Percentiles rank a stretch among this genome's conserved stretches.
phyloP scores from a whole-genome alignment of 2,888 invertebrate species.

The Oasisia sp. region DNA sequence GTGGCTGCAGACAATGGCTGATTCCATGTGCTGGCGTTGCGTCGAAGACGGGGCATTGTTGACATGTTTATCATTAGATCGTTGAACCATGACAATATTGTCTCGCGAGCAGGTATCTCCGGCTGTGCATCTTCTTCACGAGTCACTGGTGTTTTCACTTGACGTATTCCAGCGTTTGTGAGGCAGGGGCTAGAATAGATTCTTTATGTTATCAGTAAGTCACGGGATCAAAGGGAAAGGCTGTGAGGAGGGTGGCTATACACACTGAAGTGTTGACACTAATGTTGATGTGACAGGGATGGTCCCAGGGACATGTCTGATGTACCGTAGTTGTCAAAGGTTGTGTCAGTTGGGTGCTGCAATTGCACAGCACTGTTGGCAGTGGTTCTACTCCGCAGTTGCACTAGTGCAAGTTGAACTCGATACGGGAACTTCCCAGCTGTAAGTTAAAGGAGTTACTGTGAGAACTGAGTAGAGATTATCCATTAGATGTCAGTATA shows the following conservation, averaged over 20 bases:
- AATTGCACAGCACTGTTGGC: background rate
- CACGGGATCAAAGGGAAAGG: background rate
- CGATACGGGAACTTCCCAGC: background rate
- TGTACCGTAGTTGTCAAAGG: background rate
- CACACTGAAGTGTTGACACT: too few relatives aligned
- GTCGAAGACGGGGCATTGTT: background rate
- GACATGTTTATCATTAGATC: background rate
- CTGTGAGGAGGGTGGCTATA: background rate
- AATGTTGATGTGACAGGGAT: too few relatives aligned
- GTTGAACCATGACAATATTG: background rate
- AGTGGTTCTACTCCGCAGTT: background rate
- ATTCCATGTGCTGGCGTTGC: background rate
- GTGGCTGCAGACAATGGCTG: background rate
- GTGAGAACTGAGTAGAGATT: background rate
- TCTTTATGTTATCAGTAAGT: background rate
- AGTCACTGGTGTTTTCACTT: background rate
- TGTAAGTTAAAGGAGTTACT: background rate
- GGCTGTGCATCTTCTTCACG: background rate
- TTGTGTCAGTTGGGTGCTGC: background rate
- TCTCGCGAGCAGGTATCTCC: background rate
- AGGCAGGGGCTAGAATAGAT: background rate
- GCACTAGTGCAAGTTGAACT: background rate
- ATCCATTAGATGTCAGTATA: too few relatives aligned
- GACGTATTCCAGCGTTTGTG: background rate
- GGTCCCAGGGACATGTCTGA: too few relatives aligned